phyloP scores from a whole-genome alignment of 1,140 invertebrate species.

The Patella vulgata region DNA sequence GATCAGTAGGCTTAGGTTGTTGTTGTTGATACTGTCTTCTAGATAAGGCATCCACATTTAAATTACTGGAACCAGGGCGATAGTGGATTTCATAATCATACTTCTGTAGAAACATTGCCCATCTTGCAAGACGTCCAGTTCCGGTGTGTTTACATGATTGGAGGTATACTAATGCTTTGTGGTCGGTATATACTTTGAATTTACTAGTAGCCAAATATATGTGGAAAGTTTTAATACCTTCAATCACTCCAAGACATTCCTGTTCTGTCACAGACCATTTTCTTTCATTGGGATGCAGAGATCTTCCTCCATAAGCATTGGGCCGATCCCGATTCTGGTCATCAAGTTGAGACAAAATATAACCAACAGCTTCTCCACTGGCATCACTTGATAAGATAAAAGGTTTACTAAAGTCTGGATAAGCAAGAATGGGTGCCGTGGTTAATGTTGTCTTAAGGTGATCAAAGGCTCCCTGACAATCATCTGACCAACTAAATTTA shows the following conservation, averaged over 20 bases:
- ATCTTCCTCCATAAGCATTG: slow-evolving; percentile 67
- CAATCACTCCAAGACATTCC: slow-evolving; percentile 70
- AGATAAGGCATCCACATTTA: slow-evolving; percentile 9
- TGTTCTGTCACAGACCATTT: slow-evolving; percentile 67
- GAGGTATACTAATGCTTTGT: too few relatives aligned
- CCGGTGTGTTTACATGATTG: slow-evolving; percentile 63
- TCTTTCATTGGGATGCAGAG: slow-evolving; percentile 62
- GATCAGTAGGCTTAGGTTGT: background rate
- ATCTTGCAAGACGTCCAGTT: slow-evolving; percentile 55
- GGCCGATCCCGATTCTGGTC: slow-evolving; percentile 51
- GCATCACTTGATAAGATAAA: slow-evolving; percentile 48
- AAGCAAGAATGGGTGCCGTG: slow-evolving; percentile 27
- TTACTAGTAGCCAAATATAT: slow-evolving; percentile 69
- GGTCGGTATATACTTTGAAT: too few relatives aligned
- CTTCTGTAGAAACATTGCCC: slow-evolving; percentile 26
- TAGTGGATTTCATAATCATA: slow-evolving; percentile 22
- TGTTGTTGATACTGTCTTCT: background rate
- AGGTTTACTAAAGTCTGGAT: slow-evolving; percentile 24
- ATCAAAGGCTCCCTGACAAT: slow-evolving; percentile 26
- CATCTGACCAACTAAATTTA: slow-evolving; percentile 27
- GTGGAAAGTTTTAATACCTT: slow-evolving; percentile 66
- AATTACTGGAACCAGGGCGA: background rate
- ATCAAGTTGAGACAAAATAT: slow-evolving; percentile 51
- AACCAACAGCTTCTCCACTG: slow-evolving; percentile 36
- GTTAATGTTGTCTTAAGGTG: slow-evolving; percentile 17